Evolutionary conservation across 1,140 invertebrate species (phyloP).

Genomic region (Apolygus lucorum): DNA sequence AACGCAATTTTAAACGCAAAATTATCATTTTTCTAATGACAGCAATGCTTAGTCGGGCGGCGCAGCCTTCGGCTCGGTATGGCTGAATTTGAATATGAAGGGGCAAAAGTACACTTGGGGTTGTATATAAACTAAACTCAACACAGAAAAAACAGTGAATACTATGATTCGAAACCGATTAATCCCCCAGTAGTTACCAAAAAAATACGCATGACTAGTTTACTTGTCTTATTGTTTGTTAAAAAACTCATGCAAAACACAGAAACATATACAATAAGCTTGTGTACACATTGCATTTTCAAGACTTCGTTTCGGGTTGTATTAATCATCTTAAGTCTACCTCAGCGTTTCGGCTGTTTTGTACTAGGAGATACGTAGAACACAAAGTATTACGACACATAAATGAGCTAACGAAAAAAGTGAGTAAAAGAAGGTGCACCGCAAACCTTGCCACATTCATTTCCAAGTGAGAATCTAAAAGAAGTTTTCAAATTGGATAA

Average conservation of each 20-base stretch:
- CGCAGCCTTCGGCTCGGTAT: too few species aligned
- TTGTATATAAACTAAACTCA: too few species aligned
- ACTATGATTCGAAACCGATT: too few species aligned
- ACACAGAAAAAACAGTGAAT: too few species aligned
- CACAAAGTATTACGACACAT: slow-evolving; percentile 21
- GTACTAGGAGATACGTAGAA: slow-evolving; percentile 5
- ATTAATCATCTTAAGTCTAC: slow-evolving; percentile 4
- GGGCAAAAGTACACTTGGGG: too few species aligned
- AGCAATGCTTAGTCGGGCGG: too few species aligned
- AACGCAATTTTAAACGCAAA: too few species aligned
- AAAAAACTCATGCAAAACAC: slow-evolving; percentile 23
- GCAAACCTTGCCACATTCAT: background rate
- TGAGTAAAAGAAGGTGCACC: slow-evolving; percentile 1
- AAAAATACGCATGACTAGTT: too few species aligned
- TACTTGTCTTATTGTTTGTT: background rate
- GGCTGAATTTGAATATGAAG: too few species aligned
- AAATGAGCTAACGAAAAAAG: slow-evolving; percentile 16
- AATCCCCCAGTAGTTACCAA: background rate
- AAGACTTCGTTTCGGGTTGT: background rate
- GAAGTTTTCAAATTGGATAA: too few species aligned
- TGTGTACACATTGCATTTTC: slow-evolving; percentile 25
- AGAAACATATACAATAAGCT: slow-evolving; percentile 26
- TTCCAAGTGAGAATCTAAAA: too few species aligned
- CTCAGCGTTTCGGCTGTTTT: slow-evolving; percentile 17
- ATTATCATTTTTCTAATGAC: too few species aligned